Conservation (phyloP, 2,888 invertebrate species). For the Graphium colonna region DNA sequence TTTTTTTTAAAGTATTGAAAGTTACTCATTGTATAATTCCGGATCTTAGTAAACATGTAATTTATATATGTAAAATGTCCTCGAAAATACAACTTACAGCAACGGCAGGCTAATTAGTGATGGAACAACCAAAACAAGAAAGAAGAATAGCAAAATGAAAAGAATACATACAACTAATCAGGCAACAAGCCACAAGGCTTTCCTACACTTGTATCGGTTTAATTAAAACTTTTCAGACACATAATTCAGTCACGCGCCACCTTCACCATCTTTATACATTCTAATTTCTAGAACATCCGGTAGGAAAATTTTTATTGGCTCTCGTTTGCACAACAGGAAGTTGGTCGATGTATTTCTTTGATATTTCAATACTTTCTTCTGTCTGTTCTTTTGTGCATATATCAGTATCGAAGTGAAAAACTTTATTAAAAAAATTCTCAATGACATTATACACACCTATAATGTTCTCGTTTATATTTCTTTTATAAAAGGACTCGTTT, state of each 20-base stretch:
- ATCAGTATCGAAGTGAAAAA: too few species aligned
- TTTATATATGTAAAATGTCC: neutral
- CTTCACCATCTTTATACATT: slow-evolving; percentile 12
- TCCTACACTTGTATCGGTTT: slow-evolving; percentile 14
- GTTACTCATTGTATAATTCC: too few species aligned
- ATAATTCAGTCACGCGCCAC: slow-evolving; percentile 25
- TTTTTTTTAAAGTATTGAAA: too few species aligned
- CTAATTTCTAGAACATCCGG: slow-evolving; percentile 8
- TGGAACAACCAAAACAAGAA: too few species aligned
- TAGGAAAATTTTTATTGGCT: slow-evolving; percentile 6
- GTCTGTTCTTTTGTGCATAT: too few species aligned
- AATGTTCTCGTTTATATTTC: too few species aligned
- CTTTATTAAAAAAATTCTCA: too few species aligned
- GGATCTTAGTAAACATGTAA: neutral
- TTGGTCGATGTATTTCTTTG: neutral
- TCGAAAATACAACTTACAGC: too few species aligned
- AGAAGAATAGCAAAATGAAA: neutral
- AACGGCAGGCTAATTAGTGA: too few species aligned
- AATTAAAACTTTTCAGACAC: slow-evolving; percentile 31
- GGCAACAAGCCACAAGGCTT: neutral
- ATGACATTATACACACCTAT: too few species aligned
- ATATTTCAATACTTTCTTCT: neutral
- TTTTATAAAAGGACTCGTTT: neutral
- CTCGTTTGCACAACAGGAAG: neutral
- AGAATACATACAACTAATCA: neutral